Conservation (phyloP, 2,888 invertebrate species). For the Craniophora ligustri region DNA sequence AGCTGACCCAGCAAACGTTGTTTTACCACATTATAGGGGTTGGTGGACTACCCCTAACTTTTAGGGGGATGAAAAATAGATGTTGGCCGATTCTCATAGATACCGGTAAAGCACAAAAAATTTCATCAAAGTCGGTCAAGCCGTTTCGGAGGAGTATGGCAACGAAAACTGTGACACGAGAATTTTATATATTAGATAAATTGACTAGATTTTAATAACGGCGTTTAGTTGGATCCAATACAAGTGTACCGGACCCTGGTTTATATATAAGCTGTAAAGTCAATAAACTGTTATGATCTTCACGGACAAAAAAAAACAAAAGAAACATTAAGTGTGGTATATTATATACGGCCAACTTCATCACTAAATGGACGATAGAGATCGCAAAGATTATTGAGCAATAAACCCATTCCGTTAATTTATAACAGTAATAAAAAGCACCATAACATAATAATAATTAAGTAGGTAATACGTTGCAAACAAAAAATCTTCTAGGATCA, state of each 20-base stretch:
- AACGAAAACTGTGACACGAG: too few relatives aligned
- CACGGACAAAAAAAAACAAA: constrained; percentile 42
- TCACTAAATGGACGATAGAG: constrained; percentile 22
- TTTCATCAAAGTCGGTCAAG: too few relatives aligned
- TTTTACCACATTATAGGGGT: too few relatives aligned
- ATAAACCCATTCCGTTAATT: constrained; percentile 35
- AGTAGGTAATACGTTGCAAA: constrained; percentile 12
- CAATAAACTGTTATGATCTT: constrained; percentile 47
- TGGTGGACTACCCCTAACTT: too few relatives aligned
- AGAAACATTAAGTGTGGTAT: constrained; percentile 24
- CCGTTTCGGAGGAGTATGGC: too few relatives aligned
- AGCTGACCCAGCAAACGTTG: too few relatives aligned
- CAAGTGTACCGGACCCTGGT: neutral
- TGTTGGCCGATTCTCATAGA: too few relatives aligned
- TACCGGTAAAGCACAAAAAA: too few relatives aligned
- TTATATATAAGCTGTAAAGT: constrained; percentile 1
- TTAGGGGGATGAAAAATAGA: too few relatives aligned
- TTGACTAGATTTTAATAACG: too few relatives aligned
- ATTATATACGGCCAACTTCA: constrained; percentile 18
- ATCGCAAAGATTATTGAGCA: constrained; percentile 17
- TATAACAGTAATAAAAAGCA: constrained; percentile 25
- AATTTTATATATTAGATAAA: too few relatives aligned
- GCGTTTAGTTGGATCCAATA: neutral
- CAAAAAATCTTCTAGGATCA: constrained; percentile 24
- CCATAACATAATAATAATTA: constrained; percentile 27